Base-by-base conservation (phyloP, 2,113 vertebrate genomes). In the Peromyscus californicus region DNA sequence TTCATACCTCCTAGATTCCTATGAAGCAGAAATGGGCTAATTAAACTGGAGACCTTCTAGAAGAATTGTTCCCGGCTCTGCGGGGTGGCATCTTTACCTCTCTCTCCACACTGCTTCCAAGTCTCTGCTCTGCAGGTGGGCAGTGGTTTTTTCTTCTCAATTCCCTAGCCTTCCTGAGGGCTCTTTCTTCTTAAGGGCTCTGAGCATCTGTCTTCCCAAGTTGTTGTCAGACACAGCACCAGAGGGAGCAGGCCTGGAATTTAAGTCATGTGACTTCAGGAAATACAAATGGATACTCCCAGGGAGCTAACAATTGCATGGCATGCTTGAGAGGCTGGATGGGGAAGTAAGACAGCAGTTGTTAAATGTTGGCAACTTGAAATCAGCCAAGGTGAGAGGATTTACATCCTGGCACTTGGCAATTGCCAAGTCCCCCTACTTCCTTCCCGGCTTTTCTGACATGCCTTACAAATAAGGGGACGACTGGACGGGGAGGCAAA, bases 311-410 rank as follows among this genome's bases (percentile, higher is more conserved):
- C 21, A 61, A 17, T 65, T 9, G 0, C 45, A 26, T 70, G 36
- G 36, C 11, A 17, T 42, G 15, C 63, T 74, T 63, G 75, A 91
- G 74, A 83, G 61, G 75, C 75, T 79, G n/a, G 76, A 78, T 79
- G 65, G 51, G 80, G 51, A 63, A 51, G 24, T 51, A 45, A 79
- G 61, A 90, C 31, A 79, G 61, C 59, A 54, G 31, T 45, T 91
- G 59, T 90, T 89, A 87, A 95, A 72, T 76, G 45, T 67, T 69
- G 45, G 36, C 24, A 89, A 65, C 75, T 89, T 86, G 82, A 88
- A 96, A 72, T 88, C 63, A 76, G 76, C 51, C 31, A 10, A 10
- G 11, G 67, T 72, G 57, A 69, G 36, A 82, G 26, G 51, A 72
- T 74, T 79, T 26, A 83, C 10, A 67, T 45, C 36, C 48, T 4